Percentiles rank a stretch among this genome's conserved stretches.
Conservation (phyloP, 2,113 vertebrate genomes). For the Burhinus oedicnemus region DNA sequence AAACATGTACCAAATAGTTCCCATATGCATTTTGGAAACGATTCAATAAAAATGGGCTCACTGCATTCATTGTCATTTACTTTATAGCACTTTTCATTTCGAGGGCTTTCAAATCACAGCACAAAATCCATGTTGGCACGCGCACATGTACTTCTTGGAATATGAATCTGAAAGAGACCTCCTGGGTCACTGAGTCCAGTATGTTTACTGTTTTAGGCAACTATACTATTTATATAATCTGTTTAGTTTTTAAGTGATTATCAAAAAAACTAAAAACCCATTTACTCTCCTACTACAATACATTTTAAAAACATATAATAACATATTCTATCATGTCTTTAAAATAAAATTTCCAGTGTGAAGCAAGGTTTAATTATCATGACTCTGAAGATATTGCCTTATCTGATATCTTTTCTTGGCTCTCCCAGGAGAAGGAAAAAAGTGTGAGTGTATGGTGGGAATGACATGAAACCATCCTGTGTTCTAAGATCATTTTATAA, state of each 20-base stretch:
- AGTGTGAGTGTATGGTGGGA: neutral
- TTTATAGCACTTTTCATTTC: neutral
- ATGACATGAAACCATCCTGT: neutral
- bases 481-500: neutral
- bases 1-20: neutral
- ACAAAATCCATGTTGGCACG: neutral
- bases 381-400: neutral
- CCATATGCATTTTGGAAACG: neutral
- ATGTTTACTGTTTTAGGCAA: neutral
- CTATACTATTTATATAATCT: neutral
- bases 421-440: neutral
- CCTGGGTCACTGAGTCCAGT: neutral
- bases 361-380: neutral
- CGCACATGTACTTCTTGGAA: neutral
- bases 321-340: neutral
- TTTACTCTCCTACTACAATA: neutral
- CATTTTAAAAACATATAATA: neutral
- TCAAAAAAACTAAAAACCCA: neutral
- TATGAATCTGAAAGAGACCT: neutral
- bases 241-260: neutral
- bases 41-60: neutral
- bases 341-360: neutral
- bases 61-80: neutral
- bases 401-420: neutral
- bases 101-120: neutral